phyloP scores from a whole-genome alignment of 2,113 vertebrate genomes.

The Ifrita kowaldi region DNA sequence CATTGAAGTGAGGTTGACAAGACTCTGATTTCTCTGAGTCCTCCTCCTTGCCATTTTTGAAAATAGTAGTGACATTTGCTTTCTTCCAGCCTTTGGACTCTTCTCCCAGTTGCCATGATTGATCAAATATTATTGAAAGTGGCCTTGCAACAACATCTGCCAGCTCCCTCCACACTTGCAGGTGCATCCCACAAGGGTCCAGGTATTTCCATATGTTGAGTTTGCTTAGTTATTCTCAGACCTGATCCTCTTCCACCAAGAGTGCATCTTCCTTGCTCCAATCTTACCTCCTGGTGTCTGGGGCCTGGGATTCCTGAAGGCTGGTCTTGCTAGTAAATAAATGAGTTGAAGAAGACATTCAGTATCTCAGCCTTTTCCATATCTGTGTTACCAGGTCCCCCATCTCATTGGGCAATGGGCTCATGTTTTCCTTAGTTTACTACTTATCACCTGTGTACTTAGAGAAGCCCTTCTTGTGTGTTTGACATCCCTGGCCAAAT shows the following conservation, averaged over 20 bases:
- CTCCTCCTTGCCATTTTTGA: not conserved
- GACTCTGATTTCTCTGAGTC: not conserved
- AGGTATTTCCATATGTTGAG: rapidly evolving
- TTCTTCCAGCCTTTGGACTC: not conserved
- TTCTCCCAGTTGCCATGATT: not conserved
- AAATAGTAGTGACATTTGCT: not conserved
- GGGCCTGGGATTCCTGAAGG: not conserved
- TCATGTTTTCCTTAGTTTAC: not conserved
- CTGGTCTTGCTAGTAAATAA: not conserved
- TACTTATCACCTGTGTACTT: not conserved
- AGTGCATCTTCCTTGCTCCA: not conserved
- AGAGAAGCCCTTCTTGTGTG: not conserved
- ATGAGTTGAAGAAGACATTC: not conserved
- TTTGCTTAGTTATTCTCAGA: not conserved
- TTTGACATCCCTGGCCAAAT: not conserved
- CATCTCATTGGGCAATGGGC: not conserved
- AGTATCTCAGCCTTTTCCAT: not conserved
- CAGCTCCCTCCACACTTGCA: not conserved
- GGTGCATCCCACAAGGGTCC: not conserved
- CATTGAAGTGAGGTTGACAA: not conserved
- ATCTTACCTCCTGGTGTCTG: not conserved
- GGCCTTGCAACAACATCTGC: not conserved
- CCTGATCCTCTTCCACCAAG: not conserved
- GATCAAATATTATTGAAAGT: not conserved
- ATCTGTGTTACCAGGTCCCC: not conserved